Evolutionary conservation across 1,140 invertebrate genomes (phyloP), one percentile per base, ranked within the genome.

Genomic region (Pomacea maculata): DNA sequence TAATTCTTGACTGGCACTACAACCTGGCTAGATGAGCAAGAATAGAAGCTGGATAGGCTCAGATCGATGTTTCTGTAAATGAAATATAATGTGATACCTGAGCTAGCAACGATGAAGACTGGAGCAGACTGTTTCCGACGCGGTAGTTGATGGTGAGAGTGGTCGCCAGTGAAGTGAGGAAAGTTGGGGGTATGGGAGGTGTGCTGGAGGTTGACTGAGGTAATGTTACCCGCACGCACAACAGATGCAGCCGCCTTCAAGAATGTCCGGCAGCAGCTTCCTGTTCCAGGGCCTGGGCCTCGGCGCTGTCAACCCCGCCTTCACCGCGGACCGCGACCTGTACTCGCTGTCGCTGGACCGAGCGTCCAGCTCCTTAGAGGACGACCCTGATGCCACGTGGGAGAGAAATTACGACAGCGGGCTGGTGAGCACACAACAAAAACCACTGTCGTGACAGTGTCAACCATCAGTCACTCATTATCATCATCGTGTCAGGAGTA

Each of bases 381-480:
- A 87, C 34, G 88, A 89, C 77, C 85, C 85, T 25, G 84, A 85
- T 75, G 84, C 80, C 78, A 64, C 82, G 25, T 88, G 86, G 87
- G 84, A 85, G 10, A 87, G 83, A 75, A 82, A 83, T 75, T 82
- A 73, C 55, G 85, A 86, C 79, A 88, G 85, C 84, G 87, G 87
- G 9, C 79, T 87, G 81, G 87, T 87, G 77, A 86, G 85, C 71
- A 7, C 25, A 34, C 11, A 55, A 15, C 1, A 12, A n/a, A 6
- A 70, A 2, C 67, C 11, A n/a, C 21, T 25, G 67, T 70, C 11
- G 10, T 1, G 21, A 4, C 67, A 11, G 5, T 21, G 67, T 12
- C 5, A 25, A 21, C 8, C n/a, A n/a, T 65, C 17, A n/a, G n/a
- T 65, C n/a, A 19, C 3, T 3, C 17, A 7, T n/a, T 3, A 7